Percentiles rank a stretch among this genome's conserved stretches.
These are phyloP conservation scores for Epizoanthus rinbou DNA, from an alignment of 92 coral and sea anemone species.

Conservation along the genomic window DNA sequence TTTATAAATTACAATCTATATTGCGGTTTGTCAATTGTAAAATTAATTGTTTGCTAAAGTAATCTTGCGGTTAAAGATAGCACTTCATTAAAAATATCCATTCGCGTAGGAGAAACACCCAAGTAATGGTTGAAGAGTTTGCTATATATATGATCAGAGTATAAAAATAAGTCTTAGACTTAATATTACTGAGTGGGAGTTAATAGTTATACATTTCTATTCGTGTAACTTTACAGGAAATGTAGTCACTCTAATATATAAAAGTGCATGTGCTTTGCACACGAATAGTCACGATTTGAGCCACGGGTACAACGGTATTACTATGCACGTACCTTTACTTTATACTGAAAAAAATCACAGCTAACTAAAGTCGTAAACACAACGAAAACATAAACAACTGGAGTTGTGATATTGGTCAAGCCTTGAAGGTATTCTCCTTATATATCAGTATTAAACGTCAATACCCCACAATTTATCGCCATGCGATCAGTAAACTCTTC, in stretches of 20 bases:
- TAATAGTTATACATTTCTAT: too few species aligned
- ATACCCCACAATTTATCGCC: background rate
- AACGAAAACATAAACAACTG: background rate
- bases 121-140: too few species aligned
- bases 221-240: too few species aligned
- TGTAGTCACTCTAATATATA: too few species aligned
- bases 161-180: too few species aligned
- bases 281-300: too few species aligned
- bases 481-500: background rate
- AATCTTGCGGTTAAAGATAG: background rate
- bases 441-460: background rate
- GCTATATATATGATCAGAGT: too few species aligned
- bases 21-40: slow-evolving; percentile 6
- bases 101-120: background rate
- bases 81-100: background rate
- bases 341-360: background rate
- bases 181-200: too few species aligned
- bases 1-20: background rate
- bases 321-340: background rate
- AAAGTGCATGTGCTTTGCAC: too few species aligned
- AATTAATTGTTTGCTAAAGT: background rate
- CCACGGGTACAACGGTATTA: background rate
- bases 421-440: background rate
- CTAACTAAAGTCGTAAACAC: background rate
- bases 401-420: background rate